Base-by-base conservation (phyloP, 1,140 invertebrate genomes). In the Manduca sexta region DNA sequence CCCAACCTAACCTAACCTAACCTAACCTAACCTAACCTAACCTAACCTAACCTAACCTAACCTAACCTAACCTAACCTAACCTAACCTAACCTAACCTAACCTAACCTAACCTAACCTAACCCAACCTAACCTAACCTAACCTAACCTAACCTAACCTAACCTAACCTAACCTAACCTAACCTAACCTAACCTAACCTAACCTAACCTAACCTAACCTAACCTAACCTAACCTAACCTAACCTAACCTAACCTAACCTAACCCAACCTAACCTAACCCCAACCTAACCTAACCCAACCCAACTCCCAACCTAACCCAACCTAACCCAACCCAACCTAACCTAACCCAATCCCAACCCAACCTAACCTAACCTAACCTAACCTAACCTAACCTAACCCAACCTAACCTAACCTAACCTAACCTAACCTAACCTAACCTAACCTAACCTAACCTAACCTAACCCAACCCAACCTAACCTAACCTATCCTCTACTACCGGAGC, bases 31-130 rank as follows among this genome's bases (percentile, higher is more conserved):
- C 47, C 50, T 47, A 51, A 51, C 52, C 42, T 40, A 58, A 49
- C 46, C 50, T 46, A 49, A 53, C 46, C 56, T 45, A 49, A 59
- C 46, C 50, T 42, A 49, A 71, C 65, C 67, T 54, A 67, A 64
- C 62, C 68, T 52, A 67, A 71, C 73, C 65, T 55, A 62, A 62
- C 60, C 60, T 52, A 58, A 62, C 57, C 64, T 55, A 68, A 63
- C 62, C 67, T 57, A 66, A 71, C 68, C 65, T 59, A 69, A 65
- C 64, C 64, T 52, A 64, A 67, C 67, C 57, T 56, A 70, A 64
- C 64, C 60, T 54, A 65, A 62, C 58, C 64, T 52, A 63, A 58
- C 60, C 60, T 49, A 58, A 57, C 55, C 60, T 52, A 62, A 53
- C 50, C 60, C 50, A 59, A 55, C 65, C 53, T 62, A 65, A 57